These are phyloP conservation scores for Phacellophora camtschatica DNA, from an alignment of 30 jellyfish, hydroid and myxozoan genomes.

Conservation along the genomic window DNA sequence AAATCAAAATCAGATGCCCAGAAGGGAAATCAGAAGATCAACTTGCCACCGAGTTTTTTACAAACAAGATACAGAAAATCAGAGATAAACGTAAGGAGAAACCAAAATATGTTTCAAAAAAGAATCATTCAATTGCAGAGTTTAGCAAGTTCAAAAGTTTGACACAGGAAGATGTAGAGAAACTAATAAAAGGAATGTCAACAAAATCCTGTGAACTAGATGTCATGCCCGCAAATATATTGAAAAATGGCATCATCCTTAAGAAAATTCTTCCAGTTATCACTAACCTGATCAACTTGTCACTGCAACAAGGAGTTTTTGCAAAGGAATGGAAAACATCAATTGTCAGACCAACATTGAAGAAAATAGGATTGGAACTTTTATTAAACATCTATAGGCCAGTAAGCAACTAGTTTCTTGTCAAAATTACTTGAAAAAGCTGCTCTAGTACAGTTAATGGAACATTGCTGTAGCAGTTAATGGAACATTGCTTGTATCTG, in stretches of 20 bases:
- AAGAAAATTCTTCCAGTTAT: constrained; percentile 3
- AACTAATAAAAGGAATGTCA: constrained; percentile 34
- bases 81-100: constrained; percentile 16
- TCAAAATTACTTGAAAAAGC: constrained; percentile 43
- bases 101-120: constrained; percentile 9
- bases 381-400: neutral
- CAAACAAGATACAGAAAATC: constrained; percentile 24
- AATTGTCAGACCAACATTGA: neutral
- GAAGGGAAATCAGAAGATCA: constrained; percentile 39
- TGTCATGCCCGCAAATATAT: constrained; percentile 32
- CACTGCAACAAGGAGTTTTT: constrained; percentile 55
- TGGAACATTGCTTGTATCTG: no score
- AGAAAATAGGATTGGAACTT: neutral
- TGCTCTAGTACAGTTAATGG: constrained; percentile 60
- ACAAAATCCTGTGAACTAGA: constrained; percentile 46
- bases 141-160: constrained; percentile 30
- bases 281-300: neutral
- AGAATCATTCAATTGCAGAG: constrained; percentile 5
- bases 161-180: constrained; percentile 22
- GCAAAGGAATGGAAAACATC: constrained; percentile 39
- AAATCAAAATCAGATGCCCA: constrained; percentile 36
- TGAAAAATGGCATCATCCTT: constrained; percentile 21
- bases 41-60: constrained; percentile 28
- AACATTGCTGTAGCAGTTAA: constrained; percentile 53
- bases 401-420: constrained; percentile 41